Base-by-base conservation (phyloP, 2,113 vertebrate genomes). In the Rattus norvegicus region DNA sequence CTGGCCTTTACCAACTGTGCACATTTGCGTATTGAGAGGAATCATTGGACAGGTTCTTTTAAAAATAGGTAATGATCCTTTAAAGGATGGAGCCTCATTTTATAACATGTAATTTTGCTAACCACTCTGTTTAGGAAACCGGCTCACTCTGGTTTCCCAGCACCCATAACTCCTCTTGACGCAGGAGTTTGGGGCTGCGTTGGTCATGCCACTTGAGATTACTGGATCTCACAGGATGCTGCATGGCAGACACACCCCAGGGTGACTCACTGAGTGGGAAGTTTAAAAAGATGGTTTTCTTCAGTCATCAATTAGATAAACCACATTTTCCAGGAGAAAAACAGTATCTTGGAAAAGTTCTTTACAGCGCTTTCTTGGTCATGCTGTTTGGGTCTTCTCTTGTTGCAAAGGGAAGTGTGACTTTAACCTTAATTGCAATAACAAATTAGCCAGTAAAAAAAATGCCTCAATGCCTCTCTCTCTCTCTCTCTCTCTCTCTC, bases 281-380 rank as follows among this genome's bases (percentile, higher is more conserved):
- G 98, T 98, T 98, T 98, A 98, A 99, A 98, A 98, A 97, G 97
- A 95, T 95, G 98, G 97, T 98, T 98, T 98, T 98, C 98, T 97
- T 97, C 96, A 99, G 97, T 98, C 98, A 96, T 98, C 98, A 98
- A 98, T 99, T 99, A 98, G 96, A 97, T 97, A 98, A 98, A 98
- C 98, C 98, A 98, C 98, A 99, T 98, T 99, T 99, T 98, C 98
- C 98, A 98, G 97, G 97, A 98, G 95, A 98, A 99, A 98, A 98
- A 98, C 98, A 98, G 97, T 88, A 98, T 98, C 97, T 98, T 98
- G 96, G 96, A 94, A 95, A 95, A 95, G 65, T 95, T 93, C 91
- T 93, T 97, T 95, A 92, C 95, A 96, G 93, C 94, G 59, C 69
- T 87, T 94, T 90, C 79, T 96, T 95, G 94, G 95, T 97, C 92